Percentiles rank a stretch among this genome's conserved stretches.
phyloP scores from a whole-genome alignment of 2,113 vertebrate species.

The Syngnathus scovelli region DNA sequence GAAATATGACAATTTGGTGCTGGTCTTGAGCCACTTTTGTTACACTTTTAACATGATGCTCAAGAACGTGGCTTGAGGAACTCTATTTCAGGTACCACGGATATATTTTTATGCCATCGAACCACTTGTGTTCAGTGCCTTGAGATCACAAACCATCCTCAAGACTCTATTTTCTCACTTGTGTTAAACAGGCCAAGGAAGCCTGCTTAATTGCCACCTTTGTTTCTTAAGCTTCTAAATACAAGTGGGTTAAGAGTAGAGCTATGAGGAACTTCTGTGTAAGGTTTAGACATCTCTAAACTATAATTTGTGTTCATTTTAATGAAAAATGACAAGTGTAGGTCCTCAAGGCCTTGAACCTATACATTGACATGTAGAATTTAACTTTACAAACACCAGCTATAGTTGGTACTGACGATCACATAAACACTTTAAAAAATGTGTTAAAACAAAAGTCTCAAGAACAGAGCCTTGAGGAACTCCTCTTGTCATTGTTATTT shows the following conservation, averaged over 20 bases:
- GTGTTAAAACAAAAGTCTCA: neutral
- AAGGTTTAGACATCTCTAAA: too few species aligned
- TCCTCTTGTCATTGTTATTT: neutral
- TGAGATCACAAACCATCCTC: neutral
- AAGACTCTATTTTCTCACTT: neutral
- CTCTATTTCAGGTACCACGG: too few species aligned
- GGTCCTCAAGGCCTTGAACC: too few species aligned
- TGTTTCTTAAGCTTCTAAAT: neutral
- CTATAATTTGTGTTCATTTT: too few species aligned
- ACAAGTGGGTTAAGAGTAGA: neutral
- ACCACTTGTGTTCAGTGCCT: neutral
- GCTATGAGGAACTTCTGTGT: too few species aligned
- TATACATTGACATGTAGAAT: too few species aligned
- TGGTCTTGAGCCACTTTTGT: neutral
- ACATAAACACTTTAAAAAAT: neutral
- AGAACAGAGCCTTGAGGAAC: conserved; percentile 1
- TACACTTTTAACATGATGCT: neutral
- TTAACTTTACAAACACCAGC: too few species aligned
- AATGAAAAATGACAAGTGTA: too few species aligned
- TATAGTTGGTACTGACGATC: too few species aligned
- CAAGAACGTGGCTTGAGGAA: neutral
- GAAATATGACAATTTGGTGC: neutral
- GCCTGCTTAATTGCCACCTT: neutral
- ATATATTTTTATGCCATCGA: neutral
- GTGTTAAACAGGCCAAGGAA: neutral